phyloP scores from a whole-genome alignment of 2,113 vertebrate species.

The Lagopus muta region DNA sequence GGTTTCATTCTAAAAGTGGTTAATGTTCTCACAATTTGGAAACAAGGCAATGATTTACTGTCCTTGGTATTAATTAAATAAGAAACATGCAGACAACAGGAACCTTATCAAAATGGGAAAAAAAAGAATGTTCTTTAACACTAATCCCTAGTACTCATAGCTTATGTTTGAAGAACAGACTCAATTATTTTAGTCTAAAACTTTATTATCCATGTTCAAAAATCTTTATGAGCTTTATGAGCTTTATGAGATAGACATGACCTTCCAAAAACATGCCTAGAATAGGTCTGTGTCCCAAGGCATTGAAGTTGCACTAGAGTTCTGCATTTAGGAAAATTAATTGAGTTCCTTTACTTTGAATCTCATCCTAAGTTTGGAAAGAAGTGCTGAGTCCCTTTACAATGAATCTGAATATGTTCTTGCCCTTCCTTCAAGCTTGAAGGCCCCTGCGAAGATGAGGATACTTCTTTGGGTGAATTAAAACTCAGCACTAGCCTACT shows the following conservation, averaged over 20 bases:
- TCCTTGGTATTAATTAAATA: conserved; percentile 39
- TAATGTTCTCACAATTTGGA: conserved; percentile 14
- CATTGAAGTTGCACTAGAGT: not conserved
- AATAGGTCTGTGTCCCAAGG: not conserved
- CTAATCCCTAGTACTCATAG: not conserved
- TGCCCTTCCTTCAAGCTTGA: not conserved
- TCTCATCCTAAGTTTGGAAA: not conserved
- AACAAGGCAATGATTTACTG: conserved; percentile 45
- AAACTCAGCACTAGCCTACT: not conserved
- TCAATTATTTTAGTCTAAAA: conserved; percentile 15
- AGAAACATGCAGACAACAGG: not conserved
- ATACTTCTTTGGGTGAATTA: not conserved
- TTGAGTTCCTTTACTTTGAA: not conserved
- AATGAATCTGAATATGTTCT: not conserved
- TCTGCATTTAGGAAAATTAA: not conserved
- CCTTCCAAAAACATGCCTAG: not conserved
- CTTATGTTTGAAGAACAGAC: not conserved
- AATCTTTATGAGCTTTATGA: no score
- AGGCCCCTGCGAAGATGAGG: not conserved
- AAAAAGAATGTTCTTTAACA: not conserved
- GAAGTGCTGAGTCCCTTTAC: not conserved
- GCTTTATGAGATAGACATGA: not conserved
- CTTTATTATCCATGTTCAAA: not conserved
- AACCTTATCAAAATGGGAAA: not conserved
- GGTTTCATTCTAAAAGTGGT: not conserved